These are phyloP conservation scores for Diadumene lineata DNA, from an alignment of 92 coral and sea anemone genomes.

Conservation along the genomic window DNA sequence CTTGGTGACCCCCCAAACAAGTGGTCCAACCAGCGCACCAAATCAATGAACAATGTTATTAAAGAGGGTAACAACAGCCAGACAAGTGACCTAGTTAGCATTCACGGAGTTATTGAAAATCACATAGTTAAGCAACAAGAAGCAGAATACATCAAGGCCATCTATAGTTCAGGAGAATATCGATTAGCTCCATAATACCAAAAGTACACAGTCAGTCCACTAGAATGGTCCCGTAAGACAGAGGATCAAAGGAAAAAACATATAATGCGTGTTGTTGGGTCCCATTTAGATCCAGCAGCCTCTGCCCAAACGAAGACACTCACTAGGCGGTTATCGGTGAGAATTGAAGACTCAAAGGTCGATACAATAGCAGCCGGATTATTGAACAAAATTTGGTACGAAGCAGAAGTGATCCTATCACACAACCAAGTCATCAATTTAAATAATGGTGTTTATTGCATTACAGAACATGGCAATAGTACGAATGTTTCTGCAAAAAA, in stretches of 20 bases:
- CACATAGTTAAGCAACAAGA: slow-evolving; percentile 54
- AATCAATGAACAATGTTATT: slow-evolving; percentile 46
- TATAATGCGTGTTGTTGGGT: not conserved
- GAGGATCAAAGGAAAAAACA: slow-evolving; percentile 36
- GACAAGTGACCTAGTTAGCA: slow-evolving; percentile 31
- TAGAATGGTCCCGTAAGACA: slow-evolving; percentile 56
- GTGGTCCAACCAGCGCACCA: slow-evolving; percentile 60
- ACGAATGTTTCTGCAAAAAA: too few species aligned
- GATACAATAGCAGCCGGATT: too few species aligned
- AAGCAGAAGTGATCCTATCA: too few species aligned
- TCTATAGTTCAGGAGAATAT: slow-evolving; percentile 54
- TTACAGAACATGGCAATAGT: too few species aligned
- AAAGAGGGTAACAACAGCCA: slow-evolving; percentile 52
- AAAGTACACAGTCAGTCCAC: slow-evolving; percentile 28
- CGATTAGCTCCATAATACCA: slow-evolving; percentile 37
- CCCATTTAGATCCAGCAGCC: not conserved
- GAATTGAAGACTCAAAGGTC: slow-evolving; percentile 13
- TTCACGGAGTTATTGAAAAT: slow-evolving; percentile 56
- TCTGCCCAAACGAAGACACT: not conserved
- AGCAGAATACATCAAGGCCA: slow-evolving; percentile 49
- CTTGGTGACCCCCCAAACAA: slow-evolving; percentile 59
- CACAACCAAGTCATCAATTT: not conserved
- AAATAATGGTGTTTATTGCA: too few species aligned
- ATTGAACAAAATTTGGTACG: too few species aligned
- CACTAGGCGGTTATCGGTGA: slow-evolving; percentile 30